Percentiles rank a stretch among this genome's conserved stretches.
These are phyloP conservation scores for Zosterops borbonicus DNA, from an alignment of 2,113 vertebrate genomes.

Conservation along the genomic window DNA sequence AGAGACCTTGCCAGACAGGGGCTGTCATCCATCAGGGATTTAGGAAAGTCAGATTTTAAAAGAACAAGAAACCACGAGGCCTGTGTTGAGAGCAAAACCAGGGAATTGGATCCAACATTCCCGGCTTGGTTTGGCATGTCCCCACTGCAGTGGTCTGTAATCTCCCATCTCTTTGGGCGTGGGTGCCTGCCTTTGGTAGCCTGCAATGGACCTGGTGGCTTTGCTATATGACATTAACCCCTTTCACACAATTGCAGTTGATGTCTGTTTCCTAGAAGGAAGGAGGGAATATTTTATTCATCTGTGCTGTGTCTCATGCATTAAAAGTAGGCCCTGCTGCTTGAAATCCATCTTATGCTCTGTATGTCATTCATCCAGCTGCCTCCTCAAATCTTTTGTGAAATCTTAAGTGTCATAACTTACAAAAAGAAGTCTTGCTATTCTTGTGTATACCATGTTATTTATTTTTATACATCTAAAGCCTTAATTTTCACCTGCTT, in stretches of 20 bases:
- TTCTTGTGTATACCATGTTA: background rate
- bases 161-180: rapidly evolving
- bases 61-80: background rate
- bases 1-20: background rate
- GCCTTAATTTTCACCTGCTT: background rate
- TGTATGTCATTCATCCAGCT: background rate
- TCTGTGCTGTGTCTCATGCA: background rate
- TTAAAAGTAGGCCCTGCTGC: background rate
- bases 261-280: background rate
- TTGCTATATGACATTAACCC: background rate
- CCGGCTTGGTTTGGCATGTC: background rate
- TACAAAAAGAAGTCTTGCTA: background rate
- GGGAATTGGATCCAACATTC: rapidly evolving
- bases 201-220: background rate
- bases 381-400: background rate
- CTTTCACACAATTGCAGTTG: background rate
- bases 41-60: background rate
- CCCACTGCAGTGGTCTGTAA: background rate
- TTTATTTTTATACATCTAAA: background rate
- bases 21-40: background rate
- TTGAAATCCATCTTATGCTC: background rate
- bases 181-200: background rate
- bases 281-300: background rate
- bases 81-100: background rate
- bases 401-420: background rate